Evolutionary conservation across 2,113 vertebrate genomes (phyloP), one percentile per base, ranked within the genome.

Genomic region (Scytalopus superciliaris): DNA sequence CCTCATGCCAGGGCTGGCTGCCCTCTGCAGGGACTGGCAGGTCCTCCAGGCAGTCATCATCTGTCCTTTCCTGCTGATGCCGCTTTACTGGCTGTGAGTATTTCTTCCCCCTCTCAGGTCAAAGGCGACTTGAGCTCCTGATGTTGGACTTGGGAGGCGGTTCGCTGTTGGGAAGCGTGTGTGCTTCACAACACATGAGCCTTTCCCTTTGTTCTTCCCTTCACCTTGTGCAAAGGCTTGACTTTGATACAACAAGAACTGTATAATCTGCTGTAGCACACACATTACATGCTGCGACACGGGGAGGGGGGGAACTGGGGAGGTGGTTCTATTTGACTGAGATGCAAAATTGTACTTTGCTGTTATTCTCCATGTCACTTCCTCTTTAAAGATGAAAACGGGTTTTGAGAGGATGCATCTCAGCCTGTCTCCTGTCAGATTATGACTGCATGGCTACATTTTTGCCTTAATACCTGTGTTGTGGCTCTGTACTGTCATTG

Each of bases 1-100:
- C 76, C 98, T 99, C 87, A 99, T 99, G 99, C 99, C 99, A 0
- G 99, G 99, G 24, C 98, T 99, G 95, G 99, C 99, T 10, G 98
- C 98, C 8, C 98, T 99, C 87, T 99, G 99, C 96, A 98, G 98
- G 63, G 99, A 99, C 96, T 99, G 99, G 99, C 99, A 99, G 98
- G 98, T 99, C 88, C 98, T 99, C 67, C 99, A 99, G 97, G 98
- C 99, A 0, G 97, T 99, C 93, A 99, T 99, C 97, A 99, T 99
- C 98, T 99, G 98, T 67, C 99, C 99, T 60, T 99, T 99, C 84
- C 98, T 99, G 94, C 98, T 99, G 95, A 99, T 99, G 99, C 98
- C 99, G 76, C 97, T 99, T 7, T 99, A 99, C 69, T 98, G 99
- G 97, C 97, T 98, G 99, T 99, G 98, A 99, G 99, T 98, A 97